phyloP scores from a whole-genome alignment of 2,797 vertebrate genomes.

The Furcifer pardalis region DNA sequence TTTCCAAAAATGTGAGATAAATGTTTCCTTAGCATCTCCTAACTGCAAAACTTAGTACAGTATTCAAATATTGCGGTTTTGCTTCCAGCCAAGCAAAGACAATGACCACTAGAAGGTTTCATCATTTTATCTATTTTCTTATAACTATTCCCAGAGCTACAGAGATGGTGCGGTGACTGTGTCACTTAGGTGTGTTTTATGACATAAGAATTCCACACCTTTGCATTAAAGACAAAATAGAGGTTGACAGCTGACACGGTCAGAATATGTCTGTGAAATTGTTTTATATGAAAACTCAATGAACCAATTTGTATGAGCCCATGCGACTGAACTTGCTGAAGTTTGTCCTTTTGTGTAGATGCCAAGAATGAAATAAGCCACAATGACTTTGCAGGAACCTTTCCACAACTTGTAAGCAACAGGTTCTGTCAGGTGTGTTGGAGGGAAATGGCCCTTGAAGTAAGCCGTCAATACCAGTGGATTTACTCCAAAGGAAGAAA shows the following conservation, averaged over 20 bases:
- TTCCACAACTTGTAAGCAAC: background rate
- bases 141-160: background rate
- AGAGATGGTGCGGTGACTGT: background rate
- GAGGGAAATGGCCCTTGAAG: background rate
- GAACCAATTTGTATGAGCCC: background rate
- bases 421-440: conserved; percentile 27
- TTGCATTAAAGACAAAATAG: conserved; percentile 8
- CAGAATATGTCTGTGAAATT: background rate
- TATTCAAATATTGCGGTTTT: background rate
- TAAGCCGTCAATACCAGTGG: background rate
- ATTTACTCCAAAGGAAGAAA: background rate
- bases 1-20: no score
- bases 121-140: background rate
- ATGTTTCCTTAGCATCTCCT: no score
- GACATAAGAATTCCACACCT: background rate
- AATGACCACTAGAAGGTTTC: background rate
- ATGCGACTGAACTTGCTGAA: conserved; percentile 19
- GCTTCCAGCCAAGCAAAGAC: background rate
- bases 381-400: conserved; percentile 11
- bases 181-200: background rate
- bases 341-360: conserved; percentile 14
- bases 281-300: conserved; percentile 12
- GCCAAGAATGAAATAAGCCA: conserved; percentile 19
- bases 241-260: background rate
- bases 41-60: background rate